phyloP scores from a whole-genome alignment of 2,113 vertebrate species.

The Lepidothrix coronata region DNA sequence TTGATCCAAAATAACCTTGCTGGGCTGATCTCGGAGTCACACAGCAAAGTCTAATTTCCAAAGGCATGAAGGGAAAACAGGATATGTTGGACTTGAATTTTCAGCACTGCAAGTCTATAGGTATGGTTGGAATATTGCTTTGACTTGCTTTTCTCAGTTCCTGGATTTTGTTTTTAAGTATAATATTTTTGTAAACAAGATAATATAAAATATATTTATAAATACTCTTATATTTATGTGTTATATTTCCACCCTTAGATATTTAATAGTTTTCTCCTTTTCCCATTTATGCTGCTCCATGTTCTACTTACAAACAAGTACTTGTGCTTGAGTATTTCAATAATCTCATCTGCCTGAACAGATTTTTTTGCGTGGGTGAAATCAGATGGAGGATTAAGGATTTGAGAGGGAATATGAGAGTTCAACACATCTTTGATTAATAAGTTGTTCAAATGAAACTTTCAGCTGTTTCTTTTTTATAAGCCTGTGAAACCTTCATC shows the following conservation, averaged over 20 bases:
- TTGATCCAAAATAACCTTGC: slow-evolving; percentile 15
- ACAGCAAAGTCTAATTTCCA: slow-evolving; percentile 6
- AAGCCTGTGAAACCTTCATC: not conserved
- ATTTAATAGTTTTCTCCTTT: not conserved
- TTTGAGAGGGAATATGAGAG: not conserved
- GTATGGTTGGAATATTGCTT: not conserved
- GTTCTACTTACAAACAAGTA: not conserved
- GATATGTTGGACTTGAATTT: not conserved
- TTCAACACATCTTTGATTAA: not conserved
- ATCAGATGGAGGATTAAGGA: not conserved
- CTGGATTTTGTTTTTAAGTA: not conserved
- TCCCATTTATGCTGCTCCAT: not conserved
- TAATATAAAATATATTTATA: not conserved
- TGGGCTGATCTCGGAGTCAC: not conserved
- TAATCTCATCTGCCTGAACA: not conserved
- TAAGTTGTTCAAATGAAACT: not conserved
- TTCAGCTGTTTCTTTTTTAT: not conserved
- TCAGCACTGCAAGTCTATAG: not conserved
- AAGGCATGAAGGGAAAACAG: not conserved
- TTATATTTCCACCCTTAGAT: not conserved
- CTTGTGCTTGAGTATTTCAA: not conserved
- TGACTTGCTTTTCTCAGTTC: not conserved
- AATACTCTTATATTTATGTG: not conserved
- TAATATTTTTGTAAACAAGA: not conserved
- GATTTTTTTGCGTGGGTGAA: not conserved